Conservation (phyloP, 1,140 invertebrate genomes). For the Trachymyrmex septentrionalis region DNA sequence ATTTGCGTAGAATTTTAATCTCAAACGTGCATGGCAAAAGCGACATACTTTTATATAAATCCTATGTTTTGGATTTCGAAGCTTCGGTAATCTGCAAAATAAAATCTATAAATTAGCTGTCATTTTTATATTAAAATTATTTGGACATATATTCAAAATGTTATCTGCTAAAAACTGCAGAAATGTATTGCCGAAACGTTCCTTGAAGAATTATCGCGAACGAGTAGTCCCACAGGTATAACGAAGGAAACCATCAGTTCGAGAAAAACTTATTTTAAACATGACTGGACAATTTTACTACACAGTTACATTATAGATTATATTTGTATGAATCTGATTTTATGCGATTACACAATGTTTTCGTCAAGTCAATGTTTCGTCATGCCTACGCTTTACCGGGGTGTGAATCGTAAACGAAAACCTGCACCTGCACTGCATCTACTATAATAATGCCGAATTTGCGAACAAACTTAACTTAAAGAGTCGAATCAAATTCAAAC, state of each 20-base stretch:
- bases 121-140: slow-evolving; percentile 27
- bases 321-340: slow-evolving; percentile 59
- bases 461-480: slow-evolving; percentile 21
- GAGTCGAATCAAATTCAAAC: slow-evolving; percentile 22
- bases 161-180: neutral
- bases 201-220: slow-evolving; percentile 2
- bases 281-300: slow-evolving; percentile 55
- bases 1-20: slow-evolving; percentile 6
- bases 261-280: slow-evolving; percentile 49
- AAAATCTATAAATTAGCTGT: neutral
- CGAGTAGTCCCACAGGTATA: slow-evolving; percentile 6
- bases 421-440: slow-evolving; percentile 5
- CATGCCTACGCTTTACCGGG: slow-evolving; percentile 46
- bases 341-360: slow-evolving; percentile 56
- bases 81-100: slow-evolving; percentile 6
- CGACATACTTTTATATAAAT: neutral
- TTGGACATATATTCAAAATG: neutral
- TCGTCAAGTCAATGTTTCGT: too few species aligned
- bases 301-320: slow-evolving; percentile 55
- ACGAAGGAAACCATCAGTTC: slow-evolving; percentile 20
- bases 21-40: neutral
- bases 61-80: neutral
- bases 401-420: slow-evolving; percentile 26
- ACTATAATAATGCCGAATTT: slow-evolving; percentile 1
- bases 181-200: neutral